A percentile compares a stretch with the other conserved stretches of the same genome.
Conservation (phyloP, 2,113 vertebrate species). For the Otis tarda region DNA sequence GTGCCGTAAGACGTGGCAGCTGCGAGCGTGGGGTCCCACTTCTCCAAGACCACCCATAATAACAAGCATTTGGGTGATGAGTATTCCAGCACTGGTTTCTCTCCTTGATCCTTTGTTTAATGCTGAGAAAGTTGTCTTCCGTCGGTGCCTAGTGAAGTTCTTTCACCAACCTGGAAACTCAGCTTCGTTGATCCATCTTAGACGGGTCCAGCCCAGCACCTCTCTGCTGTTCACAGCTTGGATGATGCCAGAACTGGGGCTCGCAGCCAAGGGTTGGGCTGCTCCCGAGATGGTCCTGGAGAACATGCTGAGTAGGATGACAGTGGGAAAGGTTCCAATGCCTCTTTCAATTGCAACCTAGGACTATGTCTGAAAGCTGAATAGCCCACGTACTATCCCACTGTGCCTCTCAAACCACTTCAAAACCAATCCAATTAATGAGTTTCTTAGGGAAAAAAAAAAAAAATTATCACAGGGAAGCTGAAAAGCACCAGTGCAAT, state of each 20-base stretch:
- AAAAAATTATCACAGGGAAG: background rate
- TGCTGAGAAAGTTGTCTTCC: background rate
- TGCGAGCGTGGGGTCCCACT: accelerated
- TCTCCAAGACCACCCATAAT: background rate
- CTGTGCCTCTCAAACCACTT: background rate
- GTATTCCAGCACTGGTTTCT: background rate
- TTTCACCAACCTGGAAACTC: background rate
- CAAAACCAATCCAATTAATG: background rate
- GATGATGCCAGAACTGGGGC: background rate
- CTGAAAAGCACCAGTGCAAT: background rate
- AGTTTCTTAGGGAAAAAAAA: background rate
- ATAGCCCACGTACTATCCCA: background rate
- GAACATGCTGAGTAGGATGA: background rate
- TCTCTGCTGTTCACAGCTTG: background rate
- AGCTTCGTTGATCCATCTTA: background rate
- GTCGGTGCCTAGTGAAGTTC: background rate
- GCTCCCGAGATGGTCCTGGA: background rate
- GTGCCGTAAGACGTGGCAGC: background rate
- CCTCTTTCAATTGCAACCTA: background rate
- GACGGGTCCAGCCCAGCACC: background rate
- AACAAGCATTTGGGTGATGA: background rate
- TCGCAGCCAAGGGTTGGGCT: background rate
- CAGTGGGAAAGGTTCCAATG: background rate
- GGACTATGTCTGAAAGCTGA: background rate
- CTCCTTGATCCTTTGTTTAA: background rate